Evolutionary conservation across 1,140 invertebrate species (phyloP).

Genomic region (Druon quercuslanigerum): DNA sequence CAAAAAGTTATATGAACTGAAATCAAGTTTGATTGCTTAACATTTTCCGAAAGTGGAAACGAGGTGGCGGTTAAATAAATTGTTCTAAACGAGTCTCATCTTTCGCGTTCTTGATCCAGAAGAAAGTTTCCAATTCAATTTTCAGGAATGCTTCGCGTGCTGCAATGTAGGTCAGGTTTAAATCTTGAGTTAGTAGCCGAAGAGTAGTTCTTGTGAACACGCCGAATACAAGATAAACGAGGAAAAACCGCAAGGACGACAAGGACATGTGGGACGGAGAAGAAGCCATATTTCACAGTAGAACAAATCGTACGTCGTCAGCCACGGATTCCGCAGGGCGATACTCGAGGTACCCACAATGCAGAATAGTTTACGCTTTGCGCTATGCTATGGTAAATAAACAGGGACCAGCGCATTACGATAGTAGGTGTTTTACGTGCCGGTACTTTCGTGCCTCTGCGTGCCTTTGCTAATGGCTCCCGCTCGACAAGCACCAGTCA

Average conservation of each 20-base stretch:
- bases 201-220: background rate
- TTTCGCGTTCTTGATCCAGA: too few species aligned
- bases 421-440: background rate
- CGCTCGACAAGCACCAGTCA: conserved; percentile 39
- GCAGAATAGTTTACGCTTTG: conserved; percentile 37
- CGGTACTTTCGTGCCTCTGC: conserved; percentile 1
- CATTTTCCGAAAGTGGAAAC: too few species aligned
- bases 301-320: conserved; percentile 33
- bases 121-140: background rate
- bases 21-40: too few species aligned
- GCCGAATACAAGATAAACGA: conserved; percentile 1
- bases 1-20: too few species aligned
- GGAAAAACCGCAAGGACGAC: conserved; percentile 16
- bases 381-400: conserved; percentile 28
- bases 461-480: conserved; percentile 42
- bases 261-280: conserved; percentile 2
- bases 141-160: background rate
- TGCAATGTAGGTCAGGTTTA: background rate
- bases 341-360: conserved; percentile 34
- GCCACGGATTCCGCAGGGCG: conserved; percentile 34
- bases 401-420: background rate
- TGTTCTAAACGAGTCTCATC: too few species aligned
- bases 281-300: conserved; percentile 17
- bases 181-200: background rate
- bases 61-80: too few species aligned